Evolutionary conservation across 1,140 invertebrate species (phyloP).

Genomic region (Drosophila pseudoananassae): DNA sequence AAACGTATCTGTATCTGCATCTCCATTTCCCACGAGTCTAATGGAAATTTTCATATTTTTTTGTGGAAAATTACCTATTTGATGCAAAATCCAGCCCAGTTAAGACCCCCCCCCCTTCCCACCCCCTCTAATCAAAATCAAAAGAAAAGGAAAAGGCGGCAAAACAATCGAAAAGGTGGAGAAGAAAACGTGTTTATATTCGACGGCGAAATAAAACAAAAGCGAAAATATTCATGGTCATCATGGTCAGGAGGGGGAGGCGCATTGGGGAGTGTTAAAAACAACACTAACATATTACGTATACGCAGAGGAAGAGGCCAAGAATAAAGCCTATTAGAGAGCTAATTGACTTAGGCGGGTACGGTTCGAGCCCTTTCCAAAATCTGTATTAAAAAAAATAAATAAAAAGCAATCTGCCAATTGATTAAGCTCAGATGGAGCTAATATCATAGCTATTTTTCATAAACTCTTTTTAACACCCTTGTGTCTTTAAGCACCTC

Average conservation of each 20-base stretch:
- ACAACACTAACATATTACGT: conserved; percentile 42
- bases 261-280: conserved; percentile 4
- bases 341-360: conserved; percentile 38
- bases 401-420: not conserved
- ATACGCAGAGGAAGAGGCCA: conserved; percentile 25
- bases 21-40: conserved; percentile 40
- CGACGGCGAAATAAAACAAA: conserved; percentile 25
- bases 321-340: conserved; percentile 32
- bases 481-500: no score
- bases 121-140: conserved; percentile 14
- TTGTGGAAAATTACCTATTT: conserved; percentile 35
- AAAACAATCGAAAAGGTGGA: conserved; percentile 27
- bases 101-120: no score
- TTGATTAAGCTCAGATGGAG: not conserved
- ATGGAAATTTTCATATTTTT: conserved; percentile 34
- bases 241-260: not conserved
- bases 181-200: conserved; percentile 47
- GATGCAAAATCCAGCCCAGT: conserved; percentile 45
- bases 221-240: conserved; percentile 55
- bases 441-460: no score
- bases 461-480: no score
- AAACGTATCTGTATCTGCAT: not conserved
- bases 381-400: not conserved
- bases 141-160: conserved; percentile 31
- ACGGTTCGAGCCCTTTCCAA: conserved; percentile 1